Evolutionary conservation across 2,113 vertebrate species (phyloP), one percentile per base, ranked within the genome.

Genomic region (Sebastes schlegelii): DNA sequence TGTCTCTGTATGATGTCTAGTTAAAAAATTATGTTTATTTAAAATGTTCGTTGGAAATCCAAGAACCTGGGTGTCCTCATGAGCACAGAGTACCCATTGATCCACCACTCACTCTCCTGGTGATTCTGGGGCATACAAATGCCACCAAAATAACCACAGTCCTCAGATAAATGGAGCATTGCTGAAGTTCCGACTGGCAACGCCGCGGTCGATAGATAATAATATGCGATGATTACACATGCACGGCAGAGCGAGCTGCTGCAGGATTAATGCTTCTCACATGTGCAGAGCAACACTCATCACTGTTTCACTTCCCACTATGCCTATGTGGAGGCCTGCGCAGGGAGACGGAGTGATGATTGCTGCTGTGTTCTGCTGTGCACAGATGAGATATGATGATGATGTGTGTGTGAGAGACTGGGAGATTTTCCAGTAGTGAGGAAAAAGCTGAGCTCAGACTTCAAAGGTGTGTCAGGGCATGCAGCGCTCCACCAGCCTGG

Each of bases 401-500:
- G 55, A 52, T 82, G 84, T 68, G 74, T 86, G 60, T 46, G 67
- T 52, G 64, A 76, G 49, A 73, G 66, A 61, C 79, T 82, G 86
- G 58, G 80, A 86, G 70, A 89, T 86, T 51, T 86, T 87, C 86
- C 83, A 91, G 72, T 80, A 78, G 54, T 78, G 77, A 79, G 80
- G 75, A 79, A 87, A 85, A 87, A 79, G 77, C 86, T 73, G 83
- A 87, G 82, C 79, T 89, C 89, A 76, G 77, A 92, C 93, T 92
- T 93, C 92, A 94, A 93, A 94, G 92, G 82, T 90, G 88, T 81
- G 82, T 89, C 78, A 78, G 87, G 87, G 88, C 83, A 86, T 74
- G 79, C 73, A 77, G 82, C n/a, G 42, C 87, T 79, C 51, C 84
- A 61, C 62, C 72, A 87, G 74, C 60, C 75, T 57, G 78, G 21